These are phyloP conservation scores for Amphipyra berbera DNA, from an alignment of 2,888 invertebrate species.

Conservation along the genomic window DNA sequence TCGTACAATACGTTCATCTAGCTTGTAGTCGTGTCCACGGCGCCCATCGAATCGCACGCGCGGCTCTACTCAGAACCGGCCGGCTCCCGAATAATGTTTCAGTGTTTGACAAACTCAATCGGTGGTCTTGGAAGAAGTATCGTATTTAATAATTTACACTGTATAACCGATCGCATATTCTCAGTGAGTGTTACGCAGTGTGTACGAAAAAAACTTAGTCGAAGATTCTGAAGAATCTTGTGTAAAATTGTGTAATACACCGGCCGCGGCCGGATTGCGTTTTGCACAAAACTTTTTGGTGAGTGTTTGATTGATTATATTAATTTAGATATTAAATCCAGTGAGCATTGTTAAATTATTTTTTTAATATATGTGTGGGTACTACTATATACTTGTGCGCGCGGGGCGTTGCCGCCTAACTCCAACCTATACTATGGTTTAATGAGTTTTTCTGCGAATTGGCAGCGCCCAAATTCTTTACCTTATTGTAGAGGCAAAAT, in stretches of 20 bases:
- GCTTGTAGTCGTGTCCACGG: constrained; percentile 85
- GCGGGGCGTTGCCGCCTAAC: constrained; percentile 83
- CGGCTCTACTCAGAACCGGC: constrained; percentile 86
- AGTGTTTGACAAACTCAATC: constrained; percentile 89
- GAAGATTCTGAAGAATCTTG: constrained; percentile 90
- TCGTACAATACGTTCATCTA: constrained; percentile 58
- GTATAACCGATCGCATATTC: constrained; percentile 88
- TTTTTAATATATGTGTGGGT: constrained; percentile 53
- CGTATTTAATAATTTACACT: constrained; percentile 87
- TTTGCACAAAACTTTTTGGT: constrained; percentile 88
- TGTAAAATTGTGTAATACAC: constrained; percentile 89
- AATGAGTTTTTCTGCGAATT: constrained; percentile 80
- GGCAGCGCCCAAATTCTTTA: constrained; percentile 75
- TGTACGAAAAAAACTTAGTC: constrained; percentile 90
- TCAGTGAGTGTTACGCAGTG: constrained; percentile 90
- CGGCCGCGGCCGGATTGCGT: constrained; percentile 86
- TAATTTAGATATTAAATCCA: constrained; percentile 27
- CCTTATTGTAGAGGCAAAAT: constrained; percentile 53
- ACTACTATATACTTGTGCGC: constrained; percentile 59
- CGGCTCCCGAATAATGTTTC: constrained; percentile 90
- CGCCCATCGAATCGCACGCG: constrained; percentile 86
- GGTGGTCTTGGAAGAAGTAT: constrained; percentile 89
- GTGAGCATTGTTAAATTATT: constrained; percentile 31
- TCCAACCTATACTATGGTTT: constrained; percentile 63
- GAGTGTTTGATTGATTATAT: constrained; percentile 68